phyloP scores from a whole-genome alignment of 2,797 vertebrate genomes.

The Podargus strigoides region DNA sequence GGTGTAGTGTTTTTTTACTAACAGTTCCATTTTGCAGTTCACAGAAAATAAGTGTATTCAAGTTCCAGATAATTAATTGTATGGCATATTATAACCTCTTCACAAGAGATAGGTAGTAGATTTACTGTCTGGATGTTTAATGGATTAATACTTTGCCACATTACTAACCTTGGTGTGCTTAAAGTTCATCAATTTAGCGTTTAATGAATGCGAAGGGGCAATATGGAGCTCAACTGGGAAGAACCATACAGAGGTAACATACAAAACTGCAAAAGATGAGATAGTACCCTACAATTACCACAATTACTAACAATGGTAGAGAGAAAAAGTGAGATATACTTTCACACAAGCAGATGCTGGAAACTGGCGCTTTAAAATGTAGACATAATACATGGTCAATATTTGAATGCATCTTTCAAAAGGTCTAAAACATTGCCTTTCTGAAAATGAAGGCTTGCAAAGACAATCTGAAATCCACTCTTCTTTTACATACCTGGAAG shows the following conservation, averaged over 20 bases:
- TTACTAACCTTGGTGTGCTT: not conserved
- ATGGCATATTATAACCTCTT: not conserved
- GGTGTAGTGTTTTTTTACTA: constrained; percentile 4
- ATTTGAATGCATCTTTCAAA: not conserved
- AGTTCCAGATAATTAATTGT: constrained; percentile 31
- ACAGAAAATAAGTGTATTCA: constrained; percentile 1
- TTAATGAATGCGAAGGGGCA: constrained; percentile 1
- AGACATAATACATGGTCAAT: not conserved
- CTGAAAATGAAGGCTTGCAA: not conserved
- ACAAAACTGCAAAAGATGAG: not conserved
- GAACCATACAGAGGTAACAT: not conserved
- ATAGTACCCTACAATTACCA: not conserved
- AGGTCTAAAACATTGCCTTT: not conserved
- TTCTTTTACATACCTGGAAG: not conserved
- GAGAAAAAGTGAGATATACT: not conserved
- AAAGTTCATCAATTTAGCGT: constrained; percentile 29
- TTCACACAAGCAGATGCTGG: not conserved
- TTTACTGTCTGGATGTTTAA: constrained; percentile 15
- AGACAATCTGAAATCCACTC: not conserved
- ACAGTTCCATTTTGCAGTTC: not conserved
- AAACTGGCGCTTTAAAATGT: not conserved
- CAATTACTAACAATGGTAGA: not conserved
- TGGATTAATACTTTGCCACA: constrained; percentile 16
- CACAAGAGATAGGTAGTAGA: not conserved
- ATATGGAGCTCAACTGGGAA: not conserved